Base-by-base conservation (phyloP, 1,140 invertebrate species). In the Bacillus rossius region DNA sequence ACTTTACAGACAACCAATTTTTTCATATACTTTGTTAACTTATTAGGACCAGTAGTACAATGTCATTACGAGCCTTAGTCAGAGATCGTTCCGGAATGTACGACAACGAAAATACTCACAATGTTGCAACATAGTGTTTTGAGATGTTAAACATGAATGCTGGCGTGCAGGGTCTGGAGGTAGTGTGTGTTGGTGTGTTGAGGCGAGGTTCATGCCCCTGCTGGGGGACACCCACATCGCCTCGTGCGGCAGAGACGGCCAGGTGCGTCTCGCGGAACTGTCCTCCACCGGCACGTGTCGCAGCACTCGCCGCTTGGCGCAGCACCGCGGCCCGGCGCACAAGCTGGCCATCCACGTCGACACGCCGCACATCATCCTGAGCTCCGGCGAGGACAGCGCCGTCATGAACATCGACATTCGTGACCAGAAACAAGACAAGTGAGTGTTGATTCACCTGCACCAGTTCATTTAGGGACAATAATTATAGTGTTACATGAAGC, bases 171-270 rank as follows among this genome's bases (percentile, higher is more conserved):
- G n/a, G n/a, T n/a, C n/a, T n/a, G n/a, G n/a, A n/a, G n/a, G n/a
- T n/a, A n/a, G n/a, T n/a, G n/a, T n/a, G n/a, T n/a, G n/a, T n/a
- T n/a, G n/a, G n/a, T 26, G 53, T 54, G 48, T 64, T 8, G 65
- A 88, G 83, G 79, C 79, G 1, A 87, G 86, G 69, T 88, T 87
- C 75, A 74, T 89, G 62, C 84, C 84, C 17, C 73, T 79, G 19
- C 73, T 79, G 68, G 84, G 84, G 40, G 91, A 94, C 75, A 76
- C 85, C 54, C 88, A 91, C 67, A 87, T 98, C 34, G 88, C 92
- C 1, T 91, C 92, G 7, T 88, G 88, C 75, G 89, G 90, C 16
- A 80, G 91, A 45, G 94, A 98, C 78, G 94, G 94, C 20, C 89
- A 94, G 73, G 88, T 97, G 49, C 67, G 83, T 42, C 63, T 85